These are phyloP conservation scores for Microtus obscurus DNA, from an alignment of 2,797 vertebrate genomes.

Conservation along the genomic window DNA sequence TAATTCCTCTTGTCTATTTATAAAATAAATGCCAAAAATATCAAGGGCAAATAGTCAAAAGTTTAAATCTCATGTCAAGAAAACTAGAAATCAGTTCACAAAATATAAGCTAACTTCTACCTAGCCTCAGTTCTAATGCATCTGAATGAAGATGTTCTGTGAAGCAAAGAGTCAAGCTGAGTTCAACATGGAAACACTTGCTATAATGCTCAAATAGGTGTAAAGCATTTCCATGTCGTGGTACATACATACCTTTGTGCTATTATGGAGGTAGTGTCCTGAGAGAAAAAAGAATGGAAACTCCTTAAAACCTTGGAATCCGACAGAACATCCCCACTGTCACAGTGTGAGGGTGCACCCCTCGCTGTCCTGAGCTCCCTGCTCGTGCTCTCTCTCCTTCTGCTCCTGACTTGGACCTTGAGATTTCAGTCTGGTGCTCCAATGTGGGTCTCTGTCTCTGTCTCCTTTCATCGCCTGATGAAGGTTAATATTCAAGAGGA, in stretches of 20 bases:
- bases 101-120: slow-evolving; percentile 21
- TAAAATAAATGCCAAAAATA: neutral
- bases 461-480: too few relatives aligned
- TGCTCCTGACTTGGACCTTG: too few relatives aligned
- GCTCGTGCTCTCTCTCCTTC: too few relatives aligned
- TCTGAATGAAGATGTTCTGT: neutral
- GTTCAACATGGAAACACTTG: neutral
- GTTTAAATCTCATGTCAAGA: neutral
- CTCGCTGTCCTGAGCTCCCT: too few relatives aligned
- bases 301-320: neutral
- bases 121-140: neutral
- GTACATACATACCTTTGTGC: neutral
- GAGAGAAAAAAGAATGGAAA: neutral
- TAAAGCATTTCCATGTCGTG: neutral
- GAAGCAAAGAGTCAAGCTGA: neutral
- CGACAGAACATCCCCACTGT: too few relatives aligned
- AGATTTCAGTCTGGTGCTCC: too few relatives aligned
- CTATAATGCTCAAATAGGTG: neutral
- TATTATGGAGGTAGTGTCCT: neutral
- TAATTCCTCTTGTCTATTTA: neutral
- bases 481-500: too few relatives aligned
- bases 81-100: neutral
- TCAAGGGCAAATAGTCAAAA: neutral
- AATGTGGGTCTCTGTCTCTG: too few relatives aligned
- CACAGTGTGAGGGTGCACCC: too few relatives aligned